Evolutionary conservation across 1,140 invertebrate species (phyloP).

Genomic region (Sinella curviseta): DNA sequence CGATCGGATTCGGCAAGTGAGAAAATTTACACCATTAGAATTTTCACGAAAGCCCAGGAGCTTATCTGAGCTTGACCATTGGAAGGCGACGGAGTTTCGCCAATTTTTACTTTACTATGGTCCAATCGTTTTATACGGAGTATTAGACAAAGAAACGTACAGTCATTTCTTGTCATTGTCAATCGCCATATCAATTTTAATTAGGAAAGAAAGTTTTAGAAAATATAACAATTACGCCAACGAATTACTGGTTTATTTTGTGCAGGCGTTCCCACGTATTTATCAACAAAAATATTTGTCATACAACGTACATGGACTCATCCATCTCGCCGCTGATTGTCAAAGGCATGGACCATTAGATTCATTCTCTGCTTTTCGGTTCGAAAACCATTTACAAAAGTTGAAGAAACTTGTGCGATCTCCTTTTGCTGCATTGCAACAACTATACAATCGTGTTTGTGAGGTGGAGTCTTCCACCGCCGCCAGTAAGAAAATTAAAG

Average conservation of each 20-base stretch:
- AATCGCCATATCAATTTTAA: slow-evolving; percentile 51
- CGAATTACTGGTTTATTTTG: slow-evolving; percentile 51
- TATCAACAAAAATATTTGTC: slow-evolving; percentile 49
- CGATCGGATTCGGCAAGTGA: not conserved
- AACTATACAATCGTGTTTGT: not conserved
- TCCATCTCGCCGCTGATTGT: slow-evolving; percentile 31
- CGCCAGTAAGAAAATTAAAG: too few species aligned
- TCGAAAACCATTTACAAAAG: slow-evolving; percentile 42
- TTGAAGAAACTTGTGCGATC: slow-evolving; percentile 50
- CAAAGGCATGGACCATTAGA: slow-evolving; percentile 33
- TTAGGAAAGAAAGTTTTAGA: slow-evolving; percentile 44
- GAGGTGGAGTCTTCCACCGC: too few species aligned
- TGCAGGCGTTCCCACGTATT: slow-evolving; percentile 41
- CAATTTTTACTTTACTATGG: slow-evolving; percentile 57
- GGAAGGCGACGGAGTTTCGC: slow-evolving; percentile 59
- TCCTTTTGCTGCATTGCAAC: not conserved
- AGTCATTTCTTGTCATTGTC: slow-evolving; percentile 55
- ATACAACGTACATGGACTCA: slow-evolving; percentile 42
- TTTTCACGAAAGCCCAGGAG: slow-evolving; percentile 52
- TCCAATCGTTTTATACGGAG: slow-evolving; percentile 53
- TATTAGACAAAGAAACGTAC: slow-evolving; percentile 52
- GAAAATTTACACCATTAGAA: slow-evolving; percentile 47
- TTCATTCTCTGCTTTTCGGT: slow-evolving; percentile 37
- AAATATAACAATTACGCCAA: slow-evolving; percentile 50
- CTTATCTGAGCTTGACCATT: slow-evolving; percentile 51